These are phyloP conservation scores for Sphaeramia orbicularis DNA, from an alignment of 2,797 vertebrate species.

Conservation along the genomic window DNA sequence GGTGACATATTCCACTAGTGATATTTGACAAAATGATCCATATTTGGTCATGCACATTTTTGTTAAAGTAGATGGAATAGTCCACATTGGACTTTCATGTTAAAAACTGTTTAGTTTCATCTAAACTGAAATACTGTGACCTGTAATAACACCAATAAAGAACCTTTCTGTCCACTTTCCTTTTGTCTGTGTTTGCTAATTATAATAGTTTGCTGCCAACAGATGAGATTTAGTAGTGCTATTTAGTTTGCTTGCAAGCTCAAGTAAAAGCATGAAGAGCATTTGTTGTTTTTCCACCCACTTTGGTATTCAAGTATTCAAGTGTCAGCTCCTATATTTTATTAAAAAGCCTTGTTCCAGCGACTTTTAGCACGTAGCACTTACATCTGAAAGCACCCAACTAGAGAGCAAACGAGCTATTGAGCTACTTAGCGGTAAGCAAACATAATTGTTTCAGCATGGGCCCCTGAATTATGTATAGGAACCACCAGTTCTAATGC, in stretches of 20 bases:
- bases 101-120: constrained; percentile 42
- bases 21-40: constrained; percentile 58
- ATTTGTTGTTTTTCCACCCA: constrained; percentile 63
- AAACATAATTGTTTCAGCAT: constrained; percentile 83
- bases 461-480: constrained; percentile 83
- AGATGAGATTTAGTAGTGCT: constrained; percentile 58
- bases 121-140: constrained; percentile 61
- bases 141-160: constrained; percentile 61
- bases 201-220: constrained; percentile 36
- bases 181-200: constrained; percentile 36
- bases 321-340: constrained; percentile 76
- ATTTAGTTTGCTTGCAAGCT: constrained; percentile 60
- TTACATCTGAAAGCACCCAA: constrained; percentile 74
- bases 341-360: constrained; percentile 73
- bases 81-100: constrained; percentile 56
- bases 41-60: constrained; percentile 49
- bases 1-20: constrained; percentile 48
- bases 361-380: constrained; percentile 72
- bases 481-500: constrained; percentile 78
- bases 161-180: constrained; percentile 34
- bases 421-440: constrained; percentile 79
- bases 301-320: constrained; percentile 60
- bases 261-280: constrained; percentile 63
- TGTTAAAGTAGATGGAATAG: constrained; percentile 21
- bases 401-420: constrained; percentile 71